Evolutionary conservation across 2,797 vertebrate genomes (phyloP).

Genomic region (Leucoraja ocellata): DNA sequence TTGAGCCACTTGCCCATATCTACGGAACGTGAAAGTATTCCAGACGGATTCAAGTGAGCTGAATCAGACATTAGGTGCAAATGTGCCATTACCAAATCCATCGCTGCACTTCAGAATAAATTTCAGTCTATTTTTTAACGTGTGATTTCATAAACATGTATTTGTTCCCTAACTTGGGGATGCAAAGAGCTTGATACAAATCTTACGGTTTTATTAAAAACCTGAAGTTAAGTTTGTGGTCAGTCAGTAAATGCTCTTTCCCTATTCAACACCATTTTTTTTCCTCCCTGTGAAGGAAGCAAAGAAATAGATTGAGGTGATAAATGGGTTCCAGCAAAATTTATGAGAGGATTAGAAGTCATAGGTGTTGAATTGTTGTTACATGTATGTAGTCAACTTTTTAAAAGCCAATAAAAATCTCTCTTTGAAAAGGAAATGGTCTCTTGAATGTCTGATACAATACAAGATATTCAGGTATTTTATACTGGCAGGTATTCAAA

Average conservation of each 20-base stretch:
- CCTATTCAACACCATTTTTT: no score
- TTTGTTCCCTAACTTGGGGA: not conserved
- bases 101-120: not conserved
- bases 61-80: no score
- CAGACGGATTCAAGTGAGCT: not conserved
- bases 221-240: not conserved
- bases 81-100: no score
- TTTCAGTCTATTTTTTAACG: not conserved
- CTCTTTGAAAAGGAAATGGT: constrained; percentile 36
- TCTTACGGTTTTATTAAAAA: no score
- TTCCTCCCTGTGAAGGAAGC: not conserved
- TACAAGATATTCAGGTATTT: constrained; percentile 25
- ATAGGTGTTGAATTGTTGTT: constrained; percentile 1
- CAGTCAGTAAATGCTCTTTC: not conserved
- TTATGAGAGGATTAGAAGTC: not conserved
- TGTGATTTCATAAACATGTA: not conserved
- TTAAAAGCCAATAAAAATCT: constrained; percentile 24
- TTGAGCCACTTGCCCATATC: not conserved
- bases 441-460: constrained; percentile 37
- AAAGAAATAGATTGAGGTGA: not conserved
- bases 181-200: no score
- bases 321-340: no score
- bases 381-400: constrained; percentile 32
- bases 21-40: not conserved
- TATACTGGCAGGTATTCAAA: not conserved